phyloP scores from a whole-genome alignment of 2,888 invertebrate species.

The Melikaiella ostensackeni region DNA sequence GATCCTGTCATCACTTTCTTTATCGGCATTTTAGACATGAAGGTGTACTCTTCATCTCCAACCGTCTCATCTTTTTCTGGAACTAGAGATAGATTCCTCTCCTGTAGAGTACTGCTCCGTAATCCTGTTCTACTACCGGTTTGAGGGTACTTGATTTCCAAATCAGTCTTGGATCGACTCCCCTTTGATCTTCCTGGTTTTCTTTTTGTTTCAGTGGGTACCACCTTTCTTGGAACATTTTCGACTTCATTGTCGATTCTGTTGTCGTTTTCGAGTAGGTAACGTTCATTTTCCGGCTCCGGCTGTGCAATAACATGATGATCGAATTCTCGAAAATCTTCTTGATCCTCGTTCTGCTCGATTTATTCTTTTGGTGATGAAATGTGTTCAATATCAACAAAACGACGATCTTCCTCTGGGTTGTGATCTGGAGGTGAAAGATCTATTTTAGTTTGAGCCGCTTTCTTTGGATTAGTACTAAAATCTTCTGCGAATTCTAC shows the following conservation, averaged over 20 bases:
- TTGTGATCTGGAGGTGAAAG: neutral
- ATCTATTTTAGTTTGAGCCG: neutral
- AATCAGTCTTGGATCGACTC: neutral
- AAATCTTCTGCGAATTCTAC: slow-evolving; percentile 38
- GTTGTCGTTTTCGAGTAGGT: neutral
- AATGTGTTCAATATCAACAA: neutral
- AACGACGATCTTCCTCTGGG: neutral
- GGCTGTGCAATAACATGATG: neutral
- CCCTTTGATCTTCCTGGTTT: neutral
- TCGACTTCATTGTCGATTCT: neutral
- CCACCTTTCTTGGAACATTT: neutral
- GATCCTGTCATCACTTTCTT: no score
- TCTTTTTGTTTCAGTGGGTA: neutral
- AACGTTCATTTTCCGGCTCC: neutral
- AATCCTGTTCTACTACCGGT: no score
- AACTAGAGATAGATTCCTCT: no score
- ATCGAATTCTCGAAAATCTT: neutral
- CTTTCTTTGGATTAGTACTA: neutral
- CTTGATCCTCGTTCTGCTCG: neutral
- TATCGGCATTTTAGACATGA: no score
- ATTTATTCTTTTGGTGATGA: no score
- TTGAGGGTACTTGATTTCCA: neutral
- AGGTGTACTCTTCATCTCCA: no score
- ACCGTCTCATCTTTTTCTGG: no score
- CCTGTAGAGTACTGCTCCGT: no score